Conservation (phyloP, 2,888 invertebrate genomes). For the Ennomos fuscantarius region DNA sequence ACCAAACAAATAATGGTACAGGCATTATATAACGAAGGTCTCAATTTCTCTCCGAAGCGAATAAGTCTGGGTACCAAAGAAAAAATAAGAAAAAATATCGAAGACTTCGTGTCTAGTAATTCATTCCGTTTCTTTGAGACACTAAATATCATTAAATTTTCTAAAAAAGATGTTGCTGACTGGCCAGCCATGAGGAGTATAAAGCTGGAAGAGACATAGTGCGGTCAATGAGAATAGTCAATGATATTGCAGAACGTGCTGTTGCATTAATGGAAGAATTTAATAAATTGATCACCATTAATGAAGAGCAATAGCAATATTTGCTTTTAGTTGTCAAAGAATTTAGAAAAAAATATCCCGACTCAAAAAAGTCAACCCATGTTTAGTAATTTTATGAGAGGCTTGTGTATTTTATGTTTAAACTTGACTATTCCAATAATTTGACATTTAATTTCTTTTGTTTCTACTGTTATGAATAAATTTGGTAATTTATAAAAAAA, state of each 20-base stretch:
- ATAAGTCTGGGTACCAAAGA: neutral
- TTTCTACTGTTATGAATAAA: too few relatives aligned
- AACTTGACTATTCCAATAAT: too few relatives aligned
- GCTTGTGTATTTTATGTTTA: too few relatives aligned
- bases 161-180: slow-evolving; percentile 8
- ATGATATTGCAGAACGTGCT: slow-evolving; percentile 32
- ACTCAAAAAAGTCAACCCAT: too few relatives aligned
- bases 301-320: slow-evolving; percentile 35
- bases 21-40: neutral
- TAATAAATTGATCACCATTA: slow-evolving; percentile 29
- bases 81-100: slow-evolving; percentile 1
- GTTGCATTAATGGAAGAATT: slow-evolving; percentile 35
- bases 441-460: too few relatives aligned
- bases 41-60: neutral
- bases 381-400: too few relatives aligned
- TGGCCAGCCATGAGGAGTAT: slow-evolving; percentile 21
- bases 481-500: too few relatives aligned
- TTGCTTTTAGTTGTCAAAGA: slow-evolving; percentile 33
- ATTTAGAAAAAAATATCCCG: slow-evolving; percentile 1
- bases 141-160: slow-evolving; percentile 17
- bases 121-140: slow-evolving; percentile 12
- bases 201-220: slow-evolving; percentile 26
- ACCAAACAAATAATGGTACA: neutral
- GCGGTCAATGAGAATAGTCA: slow-evolving; percentile 27
- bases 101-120: slow-evolving; percentile 12